phyloP scores from a whole-genome alignment of 2,797 vertebrate species.

The Muscicapa comitata region DNA sequence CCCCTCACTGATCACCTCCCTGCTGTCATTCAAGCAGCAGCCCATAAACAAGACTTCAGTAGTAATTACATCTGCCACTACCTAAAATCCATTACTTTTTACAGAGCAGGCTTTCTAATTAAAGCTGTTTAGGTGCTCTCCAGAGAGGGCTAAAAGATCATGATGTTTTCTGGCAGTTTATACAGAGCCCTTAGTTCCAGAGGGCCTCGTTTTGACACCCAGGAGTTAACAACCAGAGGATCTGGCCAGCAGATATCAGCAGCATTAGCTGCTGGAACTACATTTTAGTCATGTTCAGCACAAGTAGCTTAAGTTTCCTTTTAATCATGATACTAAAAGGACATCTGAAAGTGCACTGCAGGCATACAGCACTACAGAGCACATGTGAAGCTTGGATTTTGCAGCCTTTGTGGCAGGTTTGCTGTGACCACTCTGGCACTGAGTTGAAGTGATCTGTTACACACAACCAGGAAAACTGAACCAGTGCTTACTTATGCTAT shows the following conservation, averaged over 20 bases:
- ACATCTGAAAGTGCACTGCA: neutral
- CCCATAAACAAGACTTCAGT: neutral
- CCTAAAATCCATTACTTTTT: neutral
- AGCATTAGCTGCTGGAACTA: neutral
- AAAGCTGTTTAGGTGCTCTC: neutral
- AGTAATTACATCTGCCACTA: conserved; percentile 3
- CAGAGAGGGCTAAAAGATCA: neutral
- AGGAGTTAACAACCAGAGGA: neutral
- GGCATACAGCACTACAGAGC: neutral
- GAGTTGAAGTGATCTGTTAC: neutral
- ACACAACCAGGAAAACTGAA: neutral
- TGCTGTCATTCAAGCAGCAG: neutral
- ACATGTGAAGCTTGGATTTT: neutral
- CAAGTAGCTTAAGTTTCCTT: neutral
- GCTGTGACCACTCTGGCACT: neutral
- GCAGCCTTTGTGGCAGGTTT: neutral
- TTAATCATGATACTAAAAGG: neutral
- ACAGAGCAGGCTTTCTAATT: conserved; percentile 1
- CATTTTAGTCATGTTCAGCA: neutral
- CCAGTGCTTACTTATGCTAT: neutral
- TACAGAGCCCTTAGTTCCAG: neutral
- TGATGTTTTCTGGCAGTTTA: neutral
- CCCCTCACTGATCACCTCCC: neutral
- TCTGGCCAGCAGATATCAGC: neutral
- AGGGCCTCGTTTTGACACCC: neutral